A percentile compares a stretch with the other conserved stretches of the same genome.
These are phyloP conservation scores for Megaustenia siamemsis DNA, from an alignment of 2,888 invertebrate genomes.

Conservation along the genomic window DNA sequence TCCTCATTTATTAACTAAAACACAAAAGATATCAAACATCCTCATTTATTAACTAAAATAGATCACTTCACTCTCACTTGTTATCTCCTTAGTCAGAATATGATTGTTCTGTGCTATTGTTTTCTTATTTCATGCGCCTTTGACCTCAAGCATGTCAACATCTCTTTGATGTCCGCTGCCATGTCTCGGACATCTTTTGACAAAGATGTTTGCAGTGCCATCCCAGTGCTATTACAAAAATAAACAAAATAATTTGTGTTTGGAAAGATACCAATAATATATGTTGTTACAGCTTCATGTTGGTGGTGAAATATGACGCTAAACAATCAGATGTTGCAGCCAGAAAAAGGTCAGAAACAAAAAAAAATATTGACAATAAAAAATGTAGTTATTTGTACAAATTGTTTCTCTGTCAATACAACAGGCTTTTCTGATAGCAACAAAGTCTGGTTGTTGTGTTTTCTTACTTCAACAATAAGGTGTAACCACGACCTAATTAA, in stretches of 20 bases:
- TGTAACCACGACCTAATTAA: too few relatives aligned
- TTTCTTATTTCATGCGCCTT: not conserved
- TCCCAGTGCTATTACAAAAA: too few relatives aligned
- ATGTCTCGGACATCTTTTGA: not conserved
- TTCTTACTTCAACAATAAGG: too few relatives aligned
- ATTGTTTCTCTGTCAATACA: too few relatives aligned
- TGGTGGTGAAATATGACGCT: not conserved
- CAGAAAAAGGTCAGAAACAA: not conserved
- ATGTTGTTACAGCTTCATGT: not conserved
- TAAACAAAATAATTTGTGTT: not conserved
- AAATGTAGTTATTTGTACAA: not conserved
- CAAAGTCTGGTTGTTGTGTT: too few relatives aligned
- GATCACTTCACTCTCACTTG: not conserved
- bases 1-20: not conserved
- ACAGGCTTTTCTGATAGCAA: too few relatives aligned
- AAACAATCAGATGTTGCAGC: not conserved
- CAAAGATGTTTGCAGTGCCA: not conserved
- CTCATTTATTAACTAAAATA: not conserved
- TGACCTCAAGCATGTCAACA: not conserved
- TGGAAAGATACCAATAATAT: not conserved
- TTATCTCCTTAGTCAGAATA: not conserved
- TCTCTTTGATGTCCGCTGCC: not conserved
- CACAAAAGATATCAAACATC: not conserved
- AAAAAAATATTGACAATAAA: not conserved
- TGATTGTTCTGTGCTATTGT: not conserved